Evolutionary conservation across 2,113 vertebrate species (phyloP), one percentile per base, ranked within the genome.

Genomic region (Pholis gunnellus): DNA sequence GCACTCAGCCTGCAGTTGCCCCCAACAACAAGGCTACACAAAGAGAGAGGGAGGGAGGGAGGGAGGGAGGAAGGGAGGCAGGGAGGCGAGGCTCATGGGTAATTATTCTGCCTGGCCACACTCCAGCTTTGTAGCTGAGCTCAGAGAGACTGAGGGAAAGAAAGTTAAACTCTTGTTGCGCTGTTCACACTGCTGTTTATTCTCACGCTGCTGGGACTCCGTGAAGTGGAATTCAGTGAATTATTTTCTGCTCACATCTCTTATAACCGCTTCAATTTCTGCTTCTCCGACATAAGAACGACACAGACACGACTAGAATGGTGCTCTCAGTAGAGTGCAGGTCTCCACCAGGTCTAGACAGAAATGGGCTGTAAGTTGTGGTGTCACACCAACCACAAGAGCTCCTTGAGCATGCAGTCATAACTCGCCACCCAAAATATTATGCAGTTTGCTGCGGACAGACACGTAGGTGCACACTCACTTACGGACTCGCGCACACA

Each of bases 131-230:
- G 77, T 86, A 44, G 68, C 87, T 75, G 82, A 78, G 87, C 85
- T 71, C 75, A 46, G 64, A 85, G 78, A 78, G 60, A 81, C 65
- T 9, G 68, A 69, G 63, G 76, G 59, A 78, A 81, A 76, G 72
- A 87, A 59, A 89, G 82, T 90, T 84, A 83, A 90, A 93, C 75
- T 91, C 85, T 88, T 88, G 78, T 84, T 88, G 86, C 87, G 75
- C 68, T 59, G 57, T 81, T 89, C 81, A 79, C 2, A 68, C 86
- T 88, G 81, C 59, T 92, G 48, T 78, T 81, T 83, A 83, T 83
- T 87, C 84, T 81, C 25, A 52, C 79, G 68, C 79, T 66, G 79
- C 87, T 80, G 83, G 54, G 75, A 82, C 44, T 69, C 74, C 25
- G 56, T 83, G 34, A 80, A 84, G 80, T 88, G 70, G 65, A 84